Conservation (phyloP, 2,113 vertebrate species). For the Fregetta grallaria region DNA sequence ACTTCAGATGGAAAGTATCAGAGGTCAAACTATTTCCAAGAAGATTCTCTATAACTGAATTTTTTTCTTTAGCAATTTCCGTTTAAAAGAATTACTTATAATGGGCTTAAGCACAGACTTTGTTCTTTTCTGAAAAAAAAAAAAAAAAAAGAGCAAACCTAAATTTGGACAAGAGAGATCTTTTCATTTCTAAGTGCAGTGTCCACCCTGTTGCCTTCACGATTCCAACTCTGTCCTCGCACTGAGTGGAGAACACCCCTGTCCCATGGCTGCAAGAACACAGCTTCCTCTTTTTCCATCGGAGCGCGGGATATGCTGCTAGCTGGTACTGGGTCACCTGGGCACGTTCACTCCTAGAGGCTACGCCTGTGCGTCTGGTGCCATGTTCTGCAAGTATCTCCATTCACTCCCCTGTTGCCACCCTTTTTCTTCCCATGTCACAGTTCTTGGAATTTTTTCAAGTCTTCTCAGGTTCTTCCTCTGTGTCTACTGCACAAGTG, state of each 20-base stretch:
- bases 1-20: background rate
- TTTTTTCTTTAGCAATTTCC: background rate
- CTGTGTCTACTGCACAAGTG: background rate
- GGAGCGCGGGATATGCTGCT: background rate
- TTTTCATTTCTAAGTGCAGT: background rate
- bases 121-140: background rate
- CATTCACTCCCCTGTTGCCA: background rate
- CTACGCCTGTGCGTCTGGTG: background rate
- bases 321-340: background rate
- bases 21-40: background rate
- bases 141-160: too few relatives aligned
- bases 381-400: background rate
- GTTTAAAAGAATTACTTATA: background rate
- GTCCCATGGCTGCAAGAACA: background rate
- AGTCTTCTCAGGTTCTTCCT: background rate
- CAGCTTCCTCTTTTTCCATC: background rate
- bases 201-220: background rate
- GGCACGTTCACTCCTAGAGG: background rate
- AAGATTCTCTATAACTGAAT: background rate
- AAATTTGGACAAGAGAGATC: background rate
- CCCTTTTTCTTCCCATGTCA: background rate
- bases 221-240: background rate
- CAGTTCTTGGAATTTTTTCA: background rate
- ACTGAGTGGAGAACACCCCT: background rate
- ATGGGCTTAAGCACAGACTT: background rate